Evolutionary conservation across 2,113 vertebrate genomes (phyloP).

Genomic region (Gopherus evgoodei): DNA sequence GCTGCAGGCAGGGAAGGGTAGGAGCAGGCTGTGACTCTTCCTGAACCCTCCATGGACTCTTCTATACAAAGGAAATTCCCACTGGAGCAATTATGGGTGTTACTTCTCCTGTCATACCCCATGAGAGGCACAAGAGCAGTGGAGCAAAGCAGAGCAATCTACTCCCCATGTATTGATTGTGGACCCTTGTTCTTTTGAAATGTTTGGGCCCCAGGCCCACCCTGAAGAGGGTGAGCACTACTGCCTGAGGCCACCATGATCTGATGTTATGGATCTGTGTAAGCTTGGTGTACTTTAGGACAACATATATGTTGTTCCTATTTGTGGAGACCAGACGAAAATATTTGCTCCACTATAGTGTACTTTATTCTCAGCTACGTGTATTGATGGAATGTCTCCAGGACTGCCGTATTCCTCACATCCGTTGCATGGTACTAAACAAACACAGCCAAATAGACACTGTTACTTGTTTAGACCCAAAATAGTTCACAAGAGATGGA

Average conservation of each 20-base stretch:
- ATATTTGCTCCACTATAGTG: background rate
- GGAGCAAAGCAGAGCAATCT: background rate
- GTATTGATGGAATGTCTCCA: background rate
- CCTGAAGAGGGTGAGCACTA: background rate
- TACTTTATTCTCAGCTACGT: background rate
- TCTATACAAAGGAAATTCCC: background rate
- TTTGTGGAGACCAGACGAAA: background rate
- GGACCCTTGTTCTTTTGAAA: background rate
- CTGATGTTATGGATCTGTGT: background rate
- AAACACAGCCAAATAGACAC: background rate
- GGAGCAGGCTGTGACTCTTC: too few species aligned
- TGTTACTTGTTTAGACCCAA: background rate
- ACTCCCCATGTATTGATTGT: background rate
- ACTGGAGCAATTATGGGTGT: background rate
- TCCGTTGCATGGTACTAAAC: background rate
- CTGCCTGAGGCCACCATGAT: fast-evolving
- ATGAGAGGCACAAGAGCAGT: background rate
- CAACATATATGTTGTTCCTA: background rate
- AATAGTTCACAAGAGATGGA: background rate
- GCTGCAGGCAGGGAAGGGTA: too few species aligned
- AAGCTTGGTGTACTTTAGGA: background rate
- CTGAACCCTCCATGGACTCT: too few species aligned
- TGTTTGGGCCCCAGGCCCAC: background rate
- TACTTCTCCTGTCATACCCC: fast-evolving
- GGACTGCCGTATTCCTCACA: background rate